These are phyloP conservation scores for Neodiprion virginianus DNA, from an alignment of 1,140 invertebrate species.

Conservation along the genomic window DNA sequence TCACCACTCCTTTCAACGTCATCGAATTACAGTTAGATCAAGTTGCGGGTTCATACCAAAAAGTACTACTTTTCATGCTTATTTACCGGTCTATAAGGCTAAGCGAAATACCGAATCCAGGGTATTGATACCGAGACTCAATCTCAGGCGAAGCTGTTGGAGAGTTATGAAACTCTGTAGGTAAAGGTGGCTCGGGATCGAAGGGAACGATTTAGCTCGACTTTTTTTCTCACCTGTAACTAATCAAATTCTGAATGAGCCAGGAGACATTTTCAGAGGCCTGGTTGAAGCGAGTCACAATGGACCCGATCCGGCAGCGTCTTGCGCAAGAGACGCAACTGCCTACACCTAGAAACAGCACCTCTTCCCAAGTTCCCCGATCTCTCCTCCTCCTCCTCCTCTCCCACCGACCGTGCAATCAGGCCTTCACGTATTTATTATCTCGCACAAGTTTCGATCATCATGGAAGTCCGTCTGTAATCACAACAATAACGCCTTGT, in stretches of 20 bases:
- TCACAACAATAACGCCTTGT: not conserved
- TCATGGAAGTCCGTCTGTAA: not conserved
- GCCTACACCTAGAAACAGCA: not conserved
- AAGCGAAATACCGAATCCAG: too few species aligned
- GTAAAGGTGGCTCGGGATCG: not conserved
- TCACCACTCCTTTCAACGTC: too few species aligned
- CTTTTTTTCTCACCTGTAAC: not conserved
- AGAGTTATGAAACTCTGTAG: not conserved
- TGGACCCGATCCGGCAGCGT: too few species aligned
- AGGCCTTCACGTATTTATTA: conserved; percentile 7
- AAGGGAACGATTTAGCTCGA: too few species aligned
- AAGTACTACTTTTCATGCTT: too few species aligned
- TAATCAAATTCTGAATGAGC: conserved; percentile 6
- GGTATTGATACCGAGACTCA: too few species aligned
- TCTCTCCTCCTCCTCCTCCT: too few species aligned
- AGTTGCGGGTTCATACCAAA: too few species aligned
- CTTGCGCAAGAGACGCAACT: too few species aligned
- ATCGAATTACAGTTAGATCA: too few species aligned
- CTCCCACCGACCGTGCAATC: not conserved
- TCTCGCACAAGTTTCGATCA: not conserved
- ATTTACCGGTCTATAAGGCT: too few species aligned
- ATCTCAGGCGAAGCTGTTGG: not conserved
- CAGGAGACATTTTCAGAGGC: not conserved
- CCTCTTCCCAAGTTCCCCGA: not conserved
- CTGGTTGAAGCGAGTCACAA: too few species aligned